A percentile compares a stretch with the other conserved stretches of the same genome.
These are phyloP conservation scores for Phaonia tiefii DNA, from an alignment of 2,888 invertebrate genomes.

Conservation along the genomic window DNA sequence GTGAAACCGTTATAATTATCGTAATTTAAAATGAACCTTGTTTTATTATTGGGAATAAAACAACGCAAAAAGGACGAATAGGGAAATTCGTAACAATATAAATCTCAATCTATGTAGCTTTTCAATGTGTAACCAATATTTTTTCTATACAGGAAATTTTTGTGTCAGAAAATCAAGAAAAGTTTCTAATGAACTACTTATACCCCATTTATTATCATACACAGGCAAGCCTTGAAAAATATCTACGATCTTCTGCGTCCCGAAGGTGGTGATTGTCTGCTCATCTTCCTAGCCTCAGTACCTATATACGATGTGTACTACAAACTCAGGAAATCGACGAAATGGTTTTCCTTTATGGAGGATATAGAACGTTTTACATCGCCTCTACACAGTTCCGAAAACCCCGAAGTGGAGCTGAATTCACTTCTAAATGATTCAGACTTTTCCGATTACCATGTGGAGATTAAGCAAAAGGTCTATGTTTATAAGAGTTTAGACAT, in stretches of 20 bases:
- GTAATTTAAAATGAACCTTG: too few species aligned
- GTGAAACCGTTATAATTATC: too few species aligned
- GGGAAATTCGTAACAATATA: too few species aligned
- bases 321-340: neutral
- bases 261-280: conserved; percentile 2
- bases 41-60: too few species aligned
- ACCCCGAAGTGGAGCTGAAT: neutral
- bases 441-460: conserved; percentile 2
- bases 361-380: neutral
- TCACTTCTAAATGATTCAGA: neutral
- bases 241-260: conserved; percentile 30
- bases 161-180: too few species aligned
- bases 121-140: too few species aligned
- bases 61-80: too few species aligned
- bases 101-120: too few species aligned
- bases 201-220: neutral
- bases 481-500: neutral
- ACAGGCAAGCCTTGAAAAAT: conserved; percentile 42
- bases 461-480: neutral
- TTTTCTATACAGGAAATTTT: too few species aligned
- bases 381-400: neutral
- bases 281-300: neutral
- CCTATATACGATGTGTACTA: neutral
- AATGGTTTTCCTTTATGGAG: neutral
- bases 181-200: too few species aligned